Conservation (phyloP, 2,113 vertebrate species). For the Crotalus helleri region DNA sequence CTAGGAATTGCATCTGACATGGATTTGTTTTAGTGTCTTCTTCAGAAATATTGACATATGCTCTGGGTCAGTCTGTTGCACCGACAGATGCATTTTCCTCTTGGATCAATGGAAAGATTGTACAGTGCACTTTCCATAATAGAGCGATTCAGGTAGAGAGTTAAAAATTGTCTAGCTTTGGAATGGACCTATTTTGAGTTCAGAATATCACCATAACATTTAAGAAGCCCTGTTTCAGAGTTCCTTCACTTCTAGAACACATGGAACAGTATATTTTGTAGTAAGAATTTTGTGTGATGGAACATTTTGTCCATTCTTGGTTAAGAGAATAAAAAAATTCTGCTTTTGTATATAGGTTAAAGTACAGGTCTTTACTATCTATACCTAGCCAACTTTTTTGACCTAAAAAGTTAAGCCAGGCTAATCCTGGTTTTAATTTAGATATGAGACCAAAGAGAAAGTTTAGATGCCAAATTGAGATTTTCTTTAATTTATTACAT, state of each 20-base stretch:
- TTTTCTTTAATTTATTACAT: not conserved
- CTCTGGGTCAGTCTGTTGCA: not conserved
- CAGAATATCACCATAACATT: not conserved
- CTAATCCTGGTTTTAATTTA: not conserved
- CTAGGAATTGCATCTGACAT: not conserved
- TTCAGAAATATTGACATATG: constrained; percentile 10
- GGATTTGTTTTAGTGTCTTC: constrained; percentile 10
- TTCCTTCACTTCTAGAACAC: not conserved
- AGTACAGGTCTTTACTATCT: not conserved
- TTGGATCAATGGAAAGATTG: constrained; percentile 14
- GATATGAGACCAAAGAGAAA: not conserved
- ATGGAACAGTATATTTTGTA: not conserved
- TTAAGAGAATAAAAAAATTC: not conserved
- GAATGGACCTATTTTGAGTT: not conserved
- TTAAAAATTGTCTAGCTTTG: not conserved
- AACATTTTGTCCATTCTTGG: not conserved
- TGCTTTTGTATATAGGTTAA: not conserved
- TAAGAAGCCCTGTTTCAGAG: not conserved
- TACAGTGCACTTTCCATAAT: not conserved
- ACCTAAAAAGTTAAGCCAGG: not conserved
- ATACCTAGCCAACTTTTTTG: not conserved
- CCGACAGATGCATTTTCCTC: constrained; percentile 16
- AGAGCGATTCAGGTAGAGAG: not conserved
- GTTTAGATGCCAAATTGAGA: not conserved
- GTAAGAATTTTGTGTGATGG: not conserved